A percentile compares a stretch with the other conserved stretches of the same genome.
Evolutionary conservation across 1,140 invertebrate species (phyloP).

Genomic region (Pseudomyrmex flavicornis): DNA sequence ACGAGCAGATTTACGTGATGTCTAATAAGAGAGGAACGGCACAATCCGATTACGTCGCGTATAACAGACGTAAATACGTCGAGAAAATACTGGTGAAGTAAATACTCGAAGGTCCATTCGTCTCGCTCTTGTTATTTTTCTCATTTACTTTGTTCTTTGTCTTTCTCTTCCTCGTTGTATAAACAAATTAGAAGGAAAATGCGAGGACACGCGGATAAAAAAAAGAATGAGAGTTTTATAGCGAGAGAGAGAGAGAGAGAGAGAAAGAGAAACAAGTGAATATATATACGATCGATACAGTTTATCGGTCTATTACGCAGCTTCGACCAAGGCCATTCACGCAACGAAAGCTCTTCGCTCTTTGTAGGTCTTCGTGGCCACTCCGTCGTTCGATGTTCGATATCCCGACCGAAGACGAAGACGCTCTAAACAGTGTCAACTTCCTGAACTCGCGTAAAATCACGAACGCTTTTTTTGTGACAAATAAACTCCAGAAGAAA

Average conservation of each 20-base stretch:
- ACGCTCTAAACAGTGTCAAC: constrained; percentile 17
- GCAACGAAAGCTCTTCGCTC: constrained; percentile 25
- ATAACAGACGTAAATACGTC: constrained; percentile 35
- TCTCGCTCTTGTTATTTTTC: background rate
- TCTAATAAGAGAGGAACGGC: constrained; percentile 29
- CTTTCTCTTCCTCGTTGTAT: background rate
- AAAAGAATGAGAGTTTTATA: constrained; percentile 22
- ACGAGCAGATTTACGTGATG: constrained; percentile 37
- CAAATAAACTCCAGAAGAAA: background rate
- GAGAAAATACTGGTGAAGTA: constrained; percentile 44
- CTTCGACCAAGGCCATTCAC: constrained; percentile 49
- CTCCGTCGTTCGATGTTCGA: background rate
- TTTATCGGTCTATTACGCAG: constrained; percentile 46
- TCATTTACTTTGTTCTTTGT: background rate
- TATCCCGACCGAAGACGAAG: background rate
- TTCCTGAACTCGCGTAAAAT: constrained; percentile 2
- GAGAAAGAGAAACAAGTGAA: background rate
- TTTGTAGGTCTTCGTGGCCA: constrained; percentile 44
- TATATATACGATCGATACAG: constrained; percentile 27
- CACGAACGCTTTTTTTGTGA: background rate
- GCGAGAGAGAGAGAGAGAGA: background rate
- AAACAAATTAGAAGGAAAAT: constrained; percentile 23
- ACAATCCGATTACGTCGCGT: constrained; percentile 47
- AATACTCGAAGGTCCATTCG: constrained; percentile 1
- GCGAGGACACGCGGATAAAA: background rate